A percentile compares a stretch with the other conserved stretches of the same genome.
Conservation (phyloP, 2,113 vertebrate species). For the Saimiri boliviensis region DNA sequence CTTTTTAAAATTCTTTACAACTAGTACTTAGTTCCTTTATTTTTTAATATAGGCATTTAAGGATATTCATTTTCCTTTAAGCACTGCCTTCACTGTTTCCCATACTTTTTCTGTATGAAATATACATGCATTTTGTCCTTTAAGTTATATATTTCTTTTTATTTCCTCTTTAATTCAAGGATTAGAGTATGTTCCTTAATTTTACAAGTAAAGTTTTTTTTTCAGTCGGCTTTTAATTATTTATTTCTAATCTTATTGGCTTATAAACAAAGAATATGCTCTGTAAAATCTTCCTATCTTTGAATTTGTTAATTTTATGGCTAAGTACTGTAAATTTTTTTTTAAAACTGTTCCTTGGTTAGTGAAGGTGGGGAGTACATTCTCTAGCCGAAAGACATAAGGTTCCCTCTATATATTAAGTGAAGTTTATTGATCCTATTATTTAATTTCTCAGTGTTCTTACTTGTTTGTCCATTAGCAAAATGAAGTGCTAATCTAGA, state of each 20-base stretch:
- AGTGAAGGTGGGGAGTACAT: background rate
- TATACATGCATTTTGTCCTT: background rate
- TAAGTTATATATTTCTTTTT: background rate
- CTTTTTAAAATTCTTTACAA: slow-evolving; percentile 56
- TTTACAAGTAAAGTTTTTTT: slow-evolving; percentile 34
- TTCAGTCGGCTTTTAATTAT: slow-evolving; percentile 4
- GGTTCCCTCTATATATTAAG: background rate
- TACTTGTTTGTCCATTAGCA: background rate
- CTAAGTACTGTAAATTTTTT: background rate
- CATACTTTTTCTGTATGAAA: background rate
- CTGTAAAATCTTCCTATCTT: background rate
- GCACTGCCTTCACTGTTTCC: slow-evolving; percentile 27
- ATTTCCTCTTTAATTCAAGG: slow-evolving; percentile 41
- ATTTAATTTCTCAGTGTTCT: background rate
- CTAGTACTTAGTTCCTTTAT: background rate
- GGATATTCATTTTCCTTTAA: slow-evolving; percentile 45
- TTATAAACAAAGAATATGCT: slow-evolving; percentile 28
- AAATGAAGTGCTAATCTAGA: background rate
- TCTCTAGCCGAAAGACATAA: slow-evolving; percentile 21
- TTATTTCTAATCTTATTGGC: slow-evolving; percentile 20
- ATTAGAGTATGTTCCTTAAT: slow-evolving; percentile 20
- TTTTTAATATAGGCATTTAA: slow-evolving; percentile 22
- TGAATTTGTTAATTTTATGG: slow-evolving; percentile 3
- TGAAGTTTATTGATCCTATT: background rate
- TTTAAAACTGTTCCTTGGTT: background rate